Base-by-base conservation (phyloP, 2,113 vertebrate genomes). In the Hippocampus comes region DNA sequence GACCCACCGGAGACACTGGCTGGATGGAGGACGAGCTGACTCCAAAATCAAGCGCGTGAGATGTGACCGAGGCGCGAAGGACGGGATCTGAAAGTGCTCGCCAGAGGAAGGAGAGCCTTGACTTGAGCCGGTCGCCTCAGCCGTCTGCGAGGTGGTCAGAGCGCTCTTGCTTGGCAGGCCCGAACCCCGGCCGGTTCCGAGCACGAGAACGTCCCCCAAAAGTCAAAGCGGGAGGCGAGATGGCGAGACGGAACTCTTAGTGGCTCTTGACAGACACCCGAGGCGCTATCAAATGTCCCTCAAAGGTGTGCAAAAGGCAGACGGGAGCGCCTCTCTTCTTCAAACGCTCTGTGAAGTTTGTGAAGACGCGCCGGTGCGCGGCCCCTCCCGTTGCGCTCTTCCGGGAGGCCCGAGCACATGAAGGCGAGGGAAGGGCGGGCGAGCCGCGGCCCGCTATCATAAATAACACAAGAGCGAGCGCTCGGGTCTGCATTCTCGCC, bases 401-500 rank as follows among this genome's bases (percentile, higher is more conserved):
- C 23, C 55, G 25, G 55, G 56, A 59, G 56, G 56, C 56, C 56
- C 56, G 27, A 60, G 25, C 57, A 88, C 87, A 89, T 91, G 84
- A 91, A 91, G 88, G 63, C 6, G 63, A 42, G 41, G 23, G 41
- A 46, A 23, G n/a, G 63, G 43, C 15, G 25, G 43, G 76, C 76
- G 67, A 79, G 83, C 79, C 88, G 84, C 89, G 88, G 88, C 82
- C 88, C 83, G 67, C 78, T 90, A 90, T 93, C 91, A 92, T 93
- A 92, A 94, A 93, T 93, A 92, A 92, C 90, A 90, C 91, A 93
- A 84, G 79, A 88, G 34, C 34, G 5, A 6, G 81, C 84, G 84
- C 76, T 85, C 79, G 21, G 63, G 79, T 82, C 80, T 86, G 74
- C 84, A 67, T 80, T 75, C 82, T 84, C 87, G 14, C 70, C 42